Base-by-base conservation (phyloP, 92 coral and sea anemone genomes). In the Phenganax marumi region DNA sequence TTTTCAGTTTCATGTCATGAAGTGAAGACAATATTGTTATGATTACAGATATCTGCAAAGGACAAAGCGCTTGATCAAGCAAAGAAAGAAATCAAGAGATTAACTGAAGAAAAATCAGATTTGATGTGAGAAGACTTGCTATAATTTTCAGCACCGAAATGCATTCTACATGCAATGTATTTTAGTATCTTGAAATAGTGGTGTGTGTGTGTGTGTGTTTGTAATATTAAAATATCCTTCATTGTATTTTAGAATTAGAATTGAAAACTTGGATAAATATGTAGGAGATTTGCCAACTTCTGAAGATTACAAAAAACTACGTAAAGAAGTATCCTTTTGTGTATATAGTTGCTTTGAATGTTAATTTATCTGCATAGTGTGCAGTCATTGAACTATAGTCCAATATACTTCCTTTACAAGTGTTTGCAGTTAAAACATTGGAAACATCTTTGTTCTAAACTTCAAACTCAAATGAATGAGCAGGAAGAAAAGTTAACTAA, bases 301-400 rank as follows among this genome's bases (percentile, higher is more conserved):
- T 46, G 83, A 78, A 62, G 83, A 78, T 39, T 50, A 78, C 68
- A 78, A 78, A 62, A 60, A 68, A 49, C 73, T 61, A 22, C 72
- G 73, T 19, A 78, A 48, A 78, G 83, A 78, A 78, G 83, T 61
- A 78, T 78, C 73, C 73, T 61, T 62, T 72, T 63, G 12, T 72
- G 8, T 48, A n/a, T 39, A 47, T 50, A 48, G 10, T 2, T 73
- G 3, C 43, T 23, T 22, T 52, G 51, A 10, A 1, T 61, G 11
- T 56, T 8, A 12, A 12, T 49, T 2, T 33, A 33, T 14, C 52
- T 7, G 52, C 24, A n/a, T 8, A 12, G 6, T 12, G 24, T 70
- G 12, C 52, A 70, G 43, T 14, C 17, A 9, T 13, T 48, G 10
- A 68, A 25, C 21, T 19, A 9, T 22, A 17, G 11, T 25, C 21